Evolutionary conservation across 2,888 invertebrate species (phyloP).

Genomic region (Pomacea canaliculata): DNA sequence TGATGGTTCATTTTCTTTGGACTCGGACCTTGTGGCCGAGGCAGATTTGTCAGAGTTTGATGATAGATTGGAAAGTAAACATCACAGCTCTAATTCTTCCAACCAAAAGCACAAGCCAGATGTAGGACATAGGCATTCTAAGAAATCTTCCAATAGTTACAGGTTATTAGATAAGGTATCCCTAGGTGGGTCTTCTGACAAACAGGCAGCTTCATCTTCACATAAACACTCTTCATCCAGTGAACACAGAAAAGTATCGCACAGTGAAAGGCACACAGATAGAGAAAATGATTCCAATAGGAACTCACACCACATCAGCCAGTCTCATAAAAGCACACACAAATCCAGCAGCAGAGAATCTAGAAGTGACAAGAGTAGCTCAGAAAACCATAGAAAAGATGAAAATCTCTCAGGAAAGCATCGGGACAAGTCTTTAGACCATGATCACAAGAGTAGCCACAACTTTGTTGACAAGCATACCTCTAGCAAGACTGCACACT

Average conservation of each 20-base stretch:
- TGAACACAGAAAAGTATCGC: too few relatives aligned
- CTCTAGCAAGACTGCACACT: background rate
- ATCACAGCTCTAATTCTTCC: background rate
- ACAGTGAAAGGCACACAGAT: too few relatives aligned
- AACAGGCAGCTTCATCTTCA: background rate
- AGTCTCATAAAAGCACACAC: slow-evolving; percentile 2
- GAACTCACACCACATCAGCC: background rate
- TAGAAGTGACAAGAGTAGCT: background rate
- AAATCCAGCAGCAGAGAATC: slow-evolving; percentile 8
- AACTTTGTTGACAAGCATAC: background rate
- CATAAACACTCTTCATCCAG: background rate
- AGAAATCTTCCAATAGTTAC: background rate
- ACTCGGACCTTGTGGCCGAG: background rate
- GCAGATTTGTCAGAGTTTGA: background rate
- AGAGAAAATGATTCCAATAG: background rate
- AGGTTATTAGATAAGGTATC: background rate
- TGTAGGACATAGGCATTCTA: background rate
- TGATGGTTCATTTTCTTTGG: background rate
- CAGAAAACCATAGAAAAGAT: background rate
- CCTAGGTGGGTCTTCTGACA: background rate
- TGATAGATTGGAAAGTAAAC: too few relatives aligned
- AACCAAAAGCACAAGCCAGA: background rate
- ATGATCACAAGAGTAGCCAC: background rate
- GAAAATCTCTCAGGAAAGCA: background rate
- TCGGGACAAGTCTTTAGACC: background rate